Percentiles rank a stretch among this genome's conserved stretches.
Evolutionary conservation across 2,797 vertebrate species (phyloP).

Genomic region (Clarias laeviceps): DNA sequence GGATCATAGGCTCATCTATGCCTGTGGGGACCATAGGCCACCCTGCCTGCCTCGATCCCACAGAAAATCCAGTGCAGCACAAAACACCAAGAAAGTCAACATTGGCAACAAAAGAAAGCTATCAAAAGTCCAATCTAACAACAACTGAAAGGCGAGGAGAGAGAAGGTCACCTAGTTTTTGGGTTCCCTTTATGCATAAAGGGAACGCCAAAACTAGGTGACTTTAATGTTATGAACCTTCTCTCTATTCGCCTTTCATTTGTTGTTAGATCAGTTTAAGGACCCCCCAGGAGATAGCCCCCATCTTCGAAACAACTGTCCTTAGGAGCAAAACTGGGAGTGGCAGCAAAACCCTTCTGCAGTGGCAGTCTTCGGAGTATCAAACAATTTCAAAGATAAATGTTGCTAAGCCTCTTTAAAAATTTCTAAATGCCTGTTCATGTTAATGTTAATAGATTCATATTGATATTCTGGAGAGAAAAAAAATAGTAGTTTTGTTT

Average conservation of each 20-base stretch:
- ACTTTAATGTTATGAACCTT: not conserved
- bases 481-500: not conserved
- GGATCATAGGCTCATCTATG: too few species aligned
- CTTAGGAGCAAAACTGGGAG: not conserved
- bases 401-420: not conserved
- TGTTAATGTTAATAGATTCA: not conserved
- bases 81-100: too few species aligned
- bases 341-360: not conserved
- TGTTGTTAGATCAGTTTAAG: slow-evolving; percentile 9
- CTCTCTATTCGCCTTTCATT: not conserved
- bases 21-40: too few species aligned
- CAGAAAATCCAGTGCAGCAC: too few species aligned
- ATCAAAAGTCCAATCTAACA: too few species aligned
- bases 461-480: not conserved
- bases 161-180: too few species aligned
- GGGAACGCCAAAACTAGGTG: too few species aligned
- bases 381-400: not conserved
- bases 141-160: too few species aligned
- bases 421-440: too few species aligned
- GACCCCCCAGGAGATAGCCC: slow-evolving; percentile 1
- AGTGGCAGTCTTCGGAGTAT: not conserved
- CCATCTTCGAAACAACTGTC: slow-evolving; percentile 6
- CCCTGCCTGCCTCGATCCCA: too few species aligned
- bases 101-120: too few species aligned
- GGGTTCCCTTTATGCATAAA: too few species aligned